These are phyloP conservation scores for Sturnira hondurensis DNA, from an alignment of 2,113 vertebrate species.

Conservation along the genomic window DNA sequence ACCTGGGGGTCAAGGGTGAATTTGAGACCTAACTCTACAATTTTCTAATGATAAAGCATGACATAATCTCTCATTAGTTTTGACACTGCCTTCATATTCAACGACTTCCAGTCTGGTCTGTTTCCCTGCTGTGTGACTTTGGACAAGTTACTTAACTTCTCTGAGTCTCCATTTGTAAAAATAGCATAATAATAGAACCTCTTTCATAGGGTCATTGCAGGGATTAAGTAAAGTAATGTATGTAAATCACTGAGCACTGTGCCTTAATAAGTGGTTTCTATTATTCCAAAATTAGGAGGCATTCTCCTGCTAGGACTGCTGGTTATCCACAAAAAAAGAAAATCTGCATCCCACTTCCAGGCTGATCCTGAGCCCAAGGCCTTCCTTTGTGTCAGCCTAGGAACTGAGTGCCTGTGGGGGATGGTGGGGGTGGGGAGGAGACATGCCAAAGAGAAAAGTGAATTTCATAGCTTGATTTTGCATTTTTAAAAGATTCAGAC, in stretches of 20 bases:
- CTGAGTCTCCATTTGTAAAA: not conserved
- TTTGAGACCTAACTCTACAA: not conserved
- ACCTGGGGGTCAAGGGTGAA: not conserved
- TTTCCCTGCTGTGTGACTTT: slow-evolving; percentile 4
- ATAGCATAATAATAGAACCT: slow-evolving; percentile 3
- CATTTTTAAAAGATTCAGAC: not conserved
- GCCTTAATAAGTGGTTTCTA: slow-evolving; percentile 11
- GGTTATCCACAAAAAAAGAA: not conserved
- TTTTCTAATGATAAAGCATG: slow-evolving; percentile 5
- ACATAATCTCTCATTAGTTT: not conserved
- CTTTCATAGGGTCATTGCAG: not conserved
- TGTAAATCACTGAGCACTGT: not conserved
- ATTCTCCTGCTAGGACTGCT: not conserved
- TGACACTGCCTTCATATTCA: not conserved
- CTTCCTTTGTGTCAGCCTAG: not conserved
- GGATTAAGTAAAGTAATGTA: not conserved
- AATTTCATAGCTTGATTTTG: slow-evolving; percentile 24
- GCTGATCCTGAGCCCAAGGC: not conserved
- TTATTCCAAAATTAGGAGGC: slow-evolving; percentile 12
- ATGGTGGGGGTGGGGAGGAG: too few relatives aligned
- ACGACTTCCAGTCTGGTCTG: not conserved
- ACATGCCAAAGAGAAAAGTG: slow-evolving; percentile 11
- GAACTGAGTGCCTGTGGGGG: not conserved
- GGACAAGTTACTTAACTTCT: not conserved
- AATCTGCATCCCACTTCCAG: not conserved